Conservation (phyloP, 2,113 vertebrate genomes). For the Notarius quadriscutis region DNA sequence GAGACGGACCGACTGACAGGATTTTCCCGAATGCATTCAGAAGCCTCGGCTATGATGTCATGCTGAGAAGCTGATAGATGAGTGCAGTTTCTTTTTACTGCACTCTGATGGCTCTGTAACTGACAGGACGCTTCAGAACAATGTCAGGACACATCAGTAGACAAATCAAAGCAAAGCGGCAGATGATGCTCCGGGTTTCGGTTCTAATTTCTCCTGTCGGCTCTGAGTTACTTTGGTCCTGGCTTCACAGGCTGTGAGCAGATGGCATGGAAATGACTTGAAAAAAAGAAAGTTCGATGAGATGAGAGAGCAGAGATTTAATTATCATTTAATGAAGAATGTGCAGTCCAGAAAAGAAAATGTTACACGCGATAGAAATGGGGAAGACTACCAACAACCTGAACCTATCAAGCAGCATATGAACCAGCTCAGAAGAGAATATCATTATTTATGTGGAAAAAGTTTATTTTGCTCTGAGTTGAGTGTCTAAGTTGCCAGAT, state of each 20-base stretch:
- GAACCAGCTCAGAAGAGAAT: no score
- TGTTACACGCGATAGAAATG: neutral
- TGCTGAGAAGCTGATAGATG: neutral
- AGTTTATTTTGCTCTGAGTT: neutral
- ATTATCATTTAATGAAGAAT: neutral
- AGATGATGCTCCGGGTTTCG: neutral
- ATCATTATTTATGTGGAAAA: neutral
- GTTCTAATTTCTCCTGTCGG: slow-evolving; percentile 10
- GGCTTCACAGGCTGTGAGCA: neutral
- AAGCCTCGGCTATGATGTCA: neutral
- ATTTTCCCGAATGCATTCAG: slow-evolving; percentile 20
- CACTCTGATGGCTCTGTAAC: neutral
- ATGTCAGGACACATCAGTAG: slow-evolving; percentile 15
- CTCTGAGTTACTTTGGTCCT: neutral
- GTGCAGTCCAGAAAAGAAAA: neutral
- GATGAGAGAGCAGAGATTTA: neutral
- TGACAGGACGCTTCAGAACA: slow-evolving; percentile 5
- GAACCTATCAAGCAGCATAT: neutral
- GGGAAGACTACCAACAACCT: neutral
- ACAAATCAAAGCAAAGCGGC: slow-evolving; percentile 1
- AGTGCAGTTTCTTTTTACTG: neutral
- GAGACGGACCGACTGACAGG: neutral
- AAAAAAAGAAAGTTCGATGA: neutral
- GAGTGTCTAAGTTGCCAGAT: neutral
- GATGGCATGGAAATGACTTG: slow-evolving; percentile 4